Evolutionary conservation across 1,140 invertebrate genomes (phyloP), one percentile per base, ranked within the genome.

Genomic region (Matsumurasca onukii): DNA sequence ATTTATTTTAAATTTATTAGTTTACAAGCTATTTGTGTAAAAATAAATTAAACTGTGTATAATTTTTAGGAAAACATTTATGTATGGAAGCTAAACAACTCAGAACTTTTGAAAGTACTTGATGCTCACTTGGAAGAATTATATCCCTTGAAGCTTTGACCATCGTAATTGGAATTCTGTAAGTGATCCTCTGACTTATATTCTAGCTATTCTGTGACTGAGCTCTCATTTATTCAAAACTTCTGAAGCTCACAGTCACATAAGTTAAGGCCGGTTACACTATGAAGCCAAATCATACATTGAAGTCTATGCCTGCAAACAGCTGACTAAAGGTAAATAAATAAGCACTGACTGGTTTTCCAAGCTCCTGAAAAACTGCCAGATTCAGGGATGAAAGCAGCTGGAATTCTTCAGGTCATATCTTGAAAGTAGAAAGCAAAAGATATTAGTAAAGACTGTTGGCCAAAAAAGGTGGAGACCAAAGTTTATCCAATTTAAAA

Each of bases 71-170:
- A 98, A 80, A 97, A 92, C 81, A 81, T 99, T 0, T 99, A 98
- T 77, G 92, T 98, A 0, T 99, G 96, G 95, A 91, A 89, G 76
- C 82, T 97, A 15, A 83, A 86, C 71, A 88, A 85, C 1, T 84
- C 84, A 0, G 87, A 94, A 69, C 82, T 98, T 64, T 86, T 98
- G 0, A 98, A 98, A 82, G 86, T 94, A 3, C 79, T 99, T 15
- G 97, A 99, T 76, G 97, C 96, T 0, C 97, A 99, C 80, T 99
- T 76, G 96, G 94, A 0, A 83, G 97, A 68, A 98, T 99, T 12
- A 95, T 98, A 57, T 92, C 95, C 74, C 80, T 98, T 61, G 89
- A 92, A 71, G 87, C 93, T 0, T 77, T 96, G 5, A 94, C 91
- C 17, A 86, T 94, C 51, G 92, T 1, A 88, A 91, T 69, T 96